A percentile compares a stretch with the other conserved stretches of the same genome.
phyloP scores from a whole-genome alignment of 1,140 invertebrate species.

The Pogonomyrmex californicus region DNA sequence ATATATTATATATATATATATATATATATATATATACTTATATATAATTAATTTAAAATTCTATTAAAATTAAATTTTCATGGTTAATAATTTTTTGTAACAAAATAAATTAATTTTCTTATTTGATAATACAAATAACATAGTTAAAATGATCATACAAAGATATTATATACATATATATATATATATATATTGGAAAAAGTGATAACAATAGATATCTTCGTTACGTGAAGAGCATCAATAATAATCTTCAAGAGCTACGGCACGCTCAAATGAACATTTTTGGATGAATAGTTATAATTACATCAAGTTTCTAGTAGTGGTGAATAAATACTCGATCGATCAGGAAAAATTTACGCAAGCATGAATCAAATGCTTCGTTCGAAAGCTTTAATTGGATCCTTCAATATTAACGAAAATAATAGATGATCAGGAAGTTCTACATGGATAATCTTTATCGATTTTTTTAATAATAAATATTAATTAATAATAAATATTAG shows the following conservation, averaged over 20 bases:
- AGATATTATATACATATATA: background rate
- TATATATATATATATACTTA: background rate
- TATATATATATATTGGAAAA: background rate
- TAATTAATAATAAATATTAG: slow-evolving; percentile 1
- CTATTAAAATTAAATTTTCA: background rate
- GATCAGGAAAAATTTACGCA: slow-evolving; percentile 43
- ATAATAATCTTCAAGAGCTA: slow-evolving; percentile 18
- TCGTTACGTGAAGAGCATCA: slow-evolving; percentile 34
- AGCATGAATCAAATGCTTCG: slow-evolving; percentile 16
- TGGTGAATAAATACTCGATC: slow-evolving; percentile 13
- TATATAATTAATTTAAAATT: background rate
- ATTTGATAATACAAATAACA: background rate
- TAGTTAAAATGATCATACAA: slow-evolving; percentile 11
- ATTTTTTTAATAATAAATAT: background rate
- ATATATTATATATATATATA: too few relatives aligned
- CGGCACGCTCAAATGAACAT: slow-evolving; percentile 32
- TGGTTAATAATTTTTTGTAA: background rate
- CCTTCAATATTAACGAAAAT: slow-evolving; percentile 2
- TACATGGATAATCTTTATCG: background rate
- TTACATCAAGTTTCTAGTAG: slow-evolving; percentile 28
- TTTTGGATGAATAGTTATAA: slow-evolving; percentile 27
- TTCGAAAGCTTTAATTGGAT: slow-evolving; percentile 39
- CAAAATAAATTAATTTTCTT: background rate
- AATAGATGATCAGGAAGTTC: slow-evolving; percentile 1
- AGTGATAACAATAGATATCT: background rate